Evolutionary conservation across 2,797 vertebrate genomes (phyloP).

Genomic region (Karalla daura): DNA sequence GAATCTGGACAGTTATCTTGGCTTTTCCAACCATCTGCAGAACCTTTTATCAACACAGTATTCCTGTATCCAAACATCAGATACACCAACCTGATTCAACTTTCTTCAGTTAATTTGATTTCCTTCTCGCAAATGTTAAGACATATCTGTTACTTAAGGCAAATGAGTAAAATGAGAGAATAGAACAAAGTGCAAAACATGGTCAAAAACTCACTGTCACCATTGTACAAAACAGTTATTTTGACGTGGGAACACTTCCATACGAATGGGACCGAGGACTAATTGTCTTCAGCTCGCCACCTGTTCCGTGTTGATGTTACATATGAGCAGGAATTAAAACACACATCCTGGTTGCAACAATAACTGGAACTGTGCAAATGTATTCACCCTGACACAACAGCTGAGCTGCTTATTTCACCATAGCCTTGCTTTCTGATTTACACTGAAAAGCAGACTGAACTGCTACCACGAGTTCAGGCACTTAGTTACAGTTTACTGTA

Average conservation of each 20-base stretch:
- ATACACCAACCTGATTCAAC: conserved; percentile 11
- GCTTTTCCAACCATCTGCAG: background rate
- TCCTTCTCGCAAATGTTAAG: background rate
- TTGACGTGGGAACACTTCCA: too few relatives aligned
- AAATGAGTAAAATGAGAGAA: background rate
- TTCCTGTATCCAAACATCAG: conserved; percentile 21
- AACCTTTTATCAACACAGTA: conserved; percentile 9
- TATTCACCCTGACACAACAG: background rate
- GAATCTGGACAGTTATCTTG: background rate
- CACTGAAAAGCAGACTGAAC: conserved; percentile 1
- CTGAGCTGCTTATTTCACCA: background rate
- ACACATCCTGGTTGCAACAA: conserved; percentile 44
- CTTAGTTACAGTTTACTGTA: background rate
- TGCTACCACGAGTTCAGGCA: background rate
- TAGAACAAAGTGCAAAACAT: background rate
- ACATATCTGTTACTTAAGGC: conserved; percentile 4
- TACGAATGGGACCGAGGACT: too few relatives aligned
- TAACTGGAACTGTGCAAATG: background rate
- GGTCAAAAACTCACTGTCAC: too few relatives aligned
- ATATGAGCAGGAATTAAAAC: conserved; percentile 30
- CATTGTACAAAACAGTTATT: too few relatives aligned
- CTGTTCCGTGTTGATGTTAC: background rate
- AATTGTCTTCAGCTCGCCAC: too few relatives aligned
- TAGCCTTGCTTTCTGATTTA: background rate
- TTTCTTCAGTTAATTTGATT: conserved; percentile 4